phyloP scores from a whole-genome alignment of 2,888 invertebrate genomes.

The Cerastis rubricosa region DNA sequence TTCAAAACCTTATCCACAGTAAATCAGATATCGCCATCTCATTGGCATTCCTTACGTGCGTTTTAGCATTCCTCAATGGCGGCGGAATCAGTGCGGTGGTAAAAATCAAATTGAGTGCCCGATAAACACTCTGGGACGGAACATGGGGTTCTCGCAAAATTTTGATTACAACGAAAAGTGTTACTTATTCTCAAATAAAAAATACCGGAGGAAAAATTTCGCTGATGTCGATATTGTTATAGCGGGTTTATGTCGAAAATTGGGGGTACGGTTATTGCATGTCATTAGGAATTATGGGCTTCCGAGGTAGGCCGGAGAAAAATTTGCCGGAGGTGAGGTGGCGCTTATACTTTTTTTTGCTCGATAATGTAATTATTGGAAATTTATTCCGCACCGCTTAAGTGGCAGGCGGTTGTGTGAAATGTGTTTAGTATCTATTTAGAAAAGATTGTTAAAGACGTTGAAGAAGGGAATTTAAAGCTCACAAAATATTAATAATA shows the following conservation, averaged over 20 bases:
- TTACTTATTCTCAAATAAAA: slow-evolving; percentile 90
- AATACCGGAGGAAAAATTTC: slow-evolving; percentile 80
- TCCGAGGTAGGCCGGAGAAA: slow-evolving; percentile 84
- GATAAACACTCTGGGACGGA: slow-evolving; percentile 83
- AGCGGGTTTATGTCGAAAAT: slow-evolving; percentile 90
- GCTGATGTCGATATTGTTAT: slow-evolving; percentile 91
- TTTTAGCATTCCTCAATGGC: slow-evolving; percentile 79
- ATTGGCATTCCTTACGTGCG: slow-evolving; percentile 78
- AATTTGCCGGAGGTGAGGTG: slow-evolving; percentile 84
- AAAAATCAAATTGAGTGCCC: slow-evolving; percentile 90
- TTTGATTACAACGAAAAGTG: slow-evolving; percentile 90
- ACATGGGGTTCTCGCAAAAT: slow-evolving; percentile 79
- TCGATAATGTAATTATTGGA: slow-evolving; percentile 90
- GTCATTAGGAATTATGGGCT: slow-evolving; percentile 91
- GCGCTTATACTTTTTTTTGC: slow-evolving; percentile 77
- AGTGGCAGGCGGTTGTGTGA: slow-evolving; percentile 69
- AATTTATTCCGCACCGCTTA: slow-evolving; percentile 86
- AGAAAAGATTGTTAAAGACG: slow-evolving; percentile 10
- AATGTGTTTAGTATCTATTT: slow-evolving; percentile 62
- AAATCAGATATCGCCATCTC: slow-evolving; percentile 72
- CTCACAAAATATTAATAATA: neutral
- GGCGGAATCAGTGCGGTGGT: slow-evolving; percentile 86
- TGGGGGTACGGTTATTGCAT: slow-evolving; percentile 91
- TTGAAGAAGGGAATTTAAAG: neutral
- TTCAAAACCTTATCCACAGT: slow-evolving; percentile 66